phyloP scores from a whole-genome alignment of 2,888 invertebrate genomes.

The Pogonocherus hispidulus region DNA sequence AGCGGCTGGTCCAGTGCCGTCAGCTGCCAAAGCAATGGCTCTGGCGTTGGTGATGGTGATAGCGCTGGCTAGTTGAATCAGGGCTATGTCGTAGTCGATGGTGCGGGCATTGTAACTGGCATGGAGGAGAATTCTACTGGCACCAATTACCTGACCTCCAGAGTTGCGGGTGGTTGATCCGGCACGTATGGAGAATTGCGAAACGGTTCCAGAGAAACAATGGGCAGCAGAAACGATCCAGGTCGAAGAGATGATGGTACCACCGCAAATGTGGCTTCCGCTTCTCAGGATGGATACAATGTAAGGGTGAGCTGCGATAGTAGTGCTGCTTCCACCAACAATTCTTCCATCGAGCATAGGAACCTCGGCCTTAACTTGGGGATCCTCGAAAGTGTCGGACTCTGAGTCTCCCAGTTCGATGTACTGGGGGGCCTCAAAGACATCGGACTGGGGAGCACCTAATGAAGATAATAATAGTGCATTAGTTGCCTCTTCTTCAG shows the following conservation, averaged over 20 bases:
- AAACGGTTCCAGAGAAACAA: constrained; percentile 37
- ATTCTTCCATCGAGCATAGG: constrained; percentile 40
- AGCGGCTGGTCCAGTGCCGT: constrained; percentile 19
- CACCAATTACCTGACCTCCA: constrained; percentile 43
- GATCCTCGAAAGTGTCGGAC: no score
- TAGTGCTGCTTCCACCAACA: constrained; percentile 42
- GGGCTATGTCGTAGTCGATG: constrained; percentile 48
- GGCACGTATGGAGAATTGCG: constrained; percentile 34
- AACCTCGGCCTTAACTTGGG: background rate
- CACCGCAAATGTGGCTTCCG: constrained; percentile 47
- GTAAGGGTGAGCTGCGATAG: constrained; percentile 42
- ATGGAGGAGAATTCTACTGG: constrained; percentile 24
- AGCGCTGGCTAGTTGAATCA: constrained; percentile 21
- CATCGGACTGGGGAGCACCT: constrained; percentile 13
- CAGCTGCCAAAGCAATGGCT: constrained; percentile 1
- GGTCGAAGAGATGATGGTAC: constrained; percentile 42
- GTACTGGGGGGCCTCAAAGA: no score
- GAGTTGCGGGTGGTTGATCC: constrained; percentile 40
- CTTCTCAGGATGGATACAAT: constrained; percentile 45
- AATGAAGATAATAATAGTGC: no score
- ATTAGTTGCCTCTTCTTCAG: no score
- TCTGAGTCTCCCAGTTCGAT: no score
- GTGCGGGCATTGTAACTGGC: constrained; percentile 33
- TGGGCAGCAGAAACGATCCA: constrained; percentile 53
- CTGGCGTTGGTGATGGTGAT: background rate